Base-by-base conservation (phyloP, 1,140 invertebrate genomes). In the Andricus grossulariae region DNA sequence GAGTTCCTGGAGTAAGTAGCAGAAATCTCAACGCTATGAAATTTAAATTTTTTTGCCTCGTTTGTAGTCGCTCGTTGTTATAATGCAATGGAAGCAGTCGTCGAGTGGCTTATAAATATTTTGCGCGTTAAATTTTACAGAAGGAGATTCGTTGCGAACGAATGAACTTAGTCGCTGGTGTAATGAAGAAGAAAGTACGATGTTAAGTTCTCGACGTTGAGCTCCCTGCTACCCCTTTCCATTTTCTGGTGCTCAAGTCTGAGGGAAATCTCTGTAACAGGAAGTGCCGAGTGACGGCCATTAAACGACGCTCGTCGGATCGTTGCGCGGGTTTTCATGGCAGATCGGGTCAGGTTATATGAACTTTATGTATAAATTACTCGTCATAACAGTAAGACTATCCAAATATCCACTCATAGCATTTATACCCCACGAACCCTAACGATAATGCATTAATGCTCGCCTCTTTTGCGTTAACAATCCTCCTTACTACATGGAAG, bases 81-180 rank as follows among this genome's bases (percentile, higher is more conserved):
- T 66, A 66, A 66, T 66, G 57, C 25, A 66, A 66, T 5, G 60
- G 21, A 66, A 32, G 60, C 60, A 66, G 25, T 66, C 25, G 60
- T 66, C 32, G 60, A 66, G 60, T 66, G 60, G 60, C 60, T 66
- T 66, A 66, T 66, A 66, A 66, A 66, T 66, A 66, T 66, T 66
- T 66, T 66, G 60, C 25, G n/a, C 25, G 60, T 39, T 39, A 66
- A 66, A 66, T 66, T 66, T 66, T 66, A 66, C 60, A 66, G 60
- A 66, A 66, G 60, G 25, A 39, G 60, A 66, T 66, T 66, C 60
- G 60, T 66, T 32, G 60, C 60, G 7, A 66, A 16, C 32, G 60
- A 66, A 66, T 66, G 60, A 66, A 66, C 60, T 66, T 66, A 66
- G 60, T 66, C 60, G 60, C 60, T 66, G 32, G 25, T 66, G 60